Evolutionary conservation across 2,888 invertebrate genomes (phyloP), one percentile per base, ranked within the genome.

Genomic region (Myathropa florea): DNA sequence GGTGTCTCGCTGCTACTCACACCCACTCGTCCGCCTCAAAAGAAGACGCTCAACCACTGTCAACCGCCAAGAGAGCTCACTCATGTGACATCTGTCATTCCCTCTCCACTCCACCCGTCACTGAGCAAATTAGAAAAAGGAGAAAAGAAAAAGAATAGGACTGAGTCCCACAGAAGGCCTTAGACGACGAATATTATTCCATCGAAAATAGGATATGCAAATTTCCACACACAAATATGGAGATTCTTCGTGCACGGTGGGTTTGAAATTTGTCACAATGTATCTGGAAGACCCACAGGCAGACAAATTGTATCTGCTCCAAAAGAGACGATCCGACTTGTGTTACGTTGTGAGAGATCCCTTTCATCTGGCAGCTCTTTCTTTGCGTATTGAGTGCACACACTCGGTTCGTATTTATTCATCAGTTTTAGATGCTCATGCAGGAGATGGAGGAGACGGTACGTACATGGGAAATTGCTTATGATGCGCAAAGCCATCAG

Each of bases 181-280:
- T 57, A 12, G 57, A 57, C 10, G 57, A 57, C 57, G 57, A 76
- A 81, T 63, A 63, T 53, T 84, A 81, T 81, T 85, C 72, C 80
- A 77, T 81, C 72, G 81, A 70, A 86, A 82, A 82, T 86, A 73
- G 73, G 68, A 86, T 86, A 85, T 85, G 82, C 78, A 86, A 86
- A 86, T 78, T 70, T 46, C 12, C 18, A 18, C 55, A 70, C 64
- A 65, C 78, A 82, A 82, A 82, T 82, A 82, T 82, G 78, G 60
- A 73, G 68, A 78, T 78, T 82, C 59, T 21, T 30, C 30, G 59
- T 57, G 39, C 39, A n/a, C n/a, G n/a, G n/a, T n/a, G 18, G 7
- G 59, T 73, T 82, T 12, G 24, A 64, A 85, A 78, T 78, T 85
- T 85, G 77, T 85, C 81, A 81, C 76, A 68, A 77, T 24, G 63